A percentile compares a stretch with the other conserved stretches of the same genome.
Conservation (phyloP, 2,888 invertebrate species). For the Hedya salicella region DNA sequence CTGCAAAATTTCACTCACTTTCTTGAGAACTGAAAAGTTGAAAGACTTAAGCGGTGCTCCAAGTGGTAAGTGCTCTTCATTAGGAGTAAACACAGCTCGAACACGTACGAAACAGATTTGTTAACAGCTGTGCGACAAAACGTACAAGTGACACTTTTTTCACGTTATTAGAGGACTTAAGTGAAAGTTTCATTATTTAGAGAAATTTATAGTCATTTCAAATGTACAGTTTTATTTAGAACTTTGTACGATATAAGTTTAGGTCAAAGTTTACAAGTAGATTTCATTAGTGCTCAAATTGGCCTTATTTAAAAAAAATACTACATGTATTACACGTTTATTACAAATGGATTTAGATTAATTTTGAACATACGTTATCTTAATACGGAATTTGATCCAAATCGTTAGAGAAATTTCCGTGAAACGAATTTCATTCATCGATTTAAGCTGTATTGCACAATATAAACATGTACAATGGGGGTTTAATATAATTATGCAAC, state of each 20-base stretch:
- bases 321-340: too few relatives aligned
- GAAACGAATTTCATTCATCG: too few relatives aligned
- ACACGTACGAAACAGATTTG: conserved; percentile 75
- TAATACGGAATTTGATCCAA: too few relatives aligned
- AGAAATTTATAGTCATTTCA: not conserved
- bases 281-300: too few relatives aligned
- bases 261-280: not conserved
- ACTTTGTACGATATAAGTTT: not conserved
- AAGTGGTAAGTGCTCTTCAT: conserved; percentile 65
- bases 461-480: too few relatives aligned
- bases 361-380: too few relatives aligned
- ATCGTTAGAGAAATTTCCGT: too few relatives aligned
- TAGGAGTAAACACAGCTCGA: conserved; percentile 69
- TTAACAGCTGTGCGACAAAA: conserved; percentile 51
- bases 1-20: conserved; percentile 28
- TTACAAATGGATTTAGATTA: too few relatives aligned
- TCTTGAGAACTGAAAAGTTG: conserved; percentile 35
- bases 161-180: conserved; percentile 2
- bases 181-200: not conserved
- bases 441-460: too few relatives aligned
- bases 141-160: conserved; percentile 38
- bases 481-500: too few relatives aligned
- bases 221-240: not conserved
- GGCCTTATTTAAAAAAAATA: too few relatives aligned
- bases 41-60: conserved; percentile 38